Base-by-base conservation (phyloP, 2,113 vertebrate genomes). In the Arizona elegans region DNA sequence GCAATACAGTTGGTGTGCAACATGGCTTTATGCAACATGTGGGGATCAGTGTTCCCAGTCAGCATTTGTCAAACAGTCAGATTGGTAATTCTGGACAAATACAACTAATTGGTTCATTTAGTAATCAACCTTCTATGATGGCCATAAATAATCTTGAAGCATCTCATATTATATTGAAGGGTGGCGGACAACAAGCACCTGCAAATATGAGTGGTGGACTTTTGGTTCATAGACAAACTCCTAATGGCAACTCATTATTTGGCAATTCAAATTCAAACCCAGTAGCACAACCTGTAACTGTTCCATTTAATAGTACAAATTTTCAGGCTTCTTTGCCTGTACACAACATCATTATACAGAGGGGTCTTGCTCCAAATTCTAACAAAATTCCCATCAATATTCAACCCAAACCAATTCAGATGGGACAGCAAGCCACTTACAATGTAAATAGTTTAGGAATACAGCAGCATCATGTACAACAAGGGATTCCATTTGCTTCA, bases 331-430 rank as follows among this genome's bases (percentile, higher is more conserved):
- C 98, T 3, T 98, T 99, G 95, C 99, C 99, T 89, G 98, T 99
- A 94, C 99, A 99, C 96, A 99, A 99, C 95, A 99, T 99, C 96
- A 99, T 99, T 94, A 99, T 99, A 96, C 99, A 99, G 90, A 98
- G 99, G 96, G 98, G 99, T 91, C 98, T 98, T 24, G 98, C 98
- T 43, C 98, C 98, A 95, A 98, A 98, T 95, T 97, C 98, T 53
- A 98, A 98, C 93, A 98, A 98, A 98, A 98, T 98, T 97, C 99
- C 96, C 1, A 86, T 98, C 94, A 98, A 98, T 96, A 99, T 99
- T 96, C 99, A 99, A 97, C 99, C 99, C 94, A 99, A 99, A 97
- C 98, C 99, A 93, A 94, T 99, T 93, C 98, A 98, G 94, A 97
- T 98, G 94, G 98, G 98, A 91, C 98, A 98, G 96, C 99, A 99